Evolutionary conservation across 1,140 invertebrate genomes (phyloP), one percentile per base, ranked within the genome.

Genomic region (Drosophila varians): DNA sequence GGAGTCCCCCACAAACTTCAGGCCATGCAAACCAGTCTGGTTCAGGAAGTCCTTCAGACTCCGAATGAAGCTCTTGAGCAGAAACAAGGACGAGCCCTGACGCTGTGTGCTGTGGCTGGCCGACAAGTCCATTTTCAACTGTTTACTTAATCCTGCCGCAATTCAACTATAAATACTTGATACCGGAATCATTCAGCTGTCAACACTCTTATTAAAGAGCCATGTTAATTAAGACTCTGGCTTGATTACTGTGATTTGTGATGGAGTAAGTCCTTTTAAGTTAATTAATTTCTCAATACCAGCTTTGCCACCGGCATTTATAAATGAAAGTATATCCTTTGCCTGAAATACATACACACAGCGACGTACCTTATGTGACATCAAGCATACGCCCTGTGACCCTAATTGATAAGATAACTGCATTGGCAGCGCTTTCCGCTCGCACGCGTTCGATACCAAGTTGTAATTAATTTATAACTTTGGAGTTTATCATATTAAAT

Each of bases 1-100:
- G 8, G 92, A 91, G 74, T 96, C 95, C 0, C 95, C 95, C 12
- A 96, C 93, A 77, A 96, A 96, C 77, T 94, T 93, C 1, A 96
- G 91, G 1, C 95, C 95, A 75, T 96, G 96, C 38, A 96, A 89
- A 0, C 94, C 94, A 21, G 93, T 94, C 21, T 93, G 93, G 3
- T 91, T 78, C 9, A 94, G 93, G 66, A 95, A 96, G n/a, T 94
- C 19, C 11, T 14, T 16, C 11, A 86, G 34, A 51, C 80, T 84
- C 5, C 55, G 46, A 4, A 18, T 25, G 36, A 84, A 76, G 34
- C 79, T 65, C 2, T 47, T 31, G 1, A 62, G 21, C 5, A 83
- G 16, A 5, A 79, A 75, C 9, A 46, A 51, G 3, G 54, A 60
- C 23, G 58, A 62, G 34, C 48, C 16, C n/a, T 47, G 45, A 2